These are phyloP conservation scores for Scolopax mira DNA, from an alignment of 2,113 vertebrate species.

Conservation along the genomic window DNA sequence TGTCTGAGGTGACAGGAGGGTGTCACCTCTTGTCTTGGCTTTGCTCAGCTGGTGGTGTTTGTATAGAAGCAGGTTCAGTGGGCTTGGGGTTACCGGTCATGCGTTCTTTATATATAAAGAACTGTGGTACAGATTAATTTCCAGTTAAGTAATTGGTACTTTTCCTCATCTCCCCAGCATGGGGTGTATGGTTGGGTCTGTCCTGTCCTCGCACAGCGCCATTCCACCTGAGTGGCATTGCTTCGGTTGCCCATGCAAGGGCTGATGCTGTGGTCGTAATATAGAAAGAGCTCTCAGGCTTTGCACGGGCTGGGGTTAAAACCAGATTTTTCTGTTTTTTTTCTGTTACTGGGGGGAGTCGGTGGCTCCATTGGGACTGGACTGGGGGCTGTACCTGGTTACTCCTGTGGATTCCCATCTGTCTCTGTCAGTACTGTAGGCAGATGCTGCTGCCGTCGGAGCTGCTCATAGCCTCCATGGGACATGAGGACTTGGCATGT, in stretches of 20 bases:
- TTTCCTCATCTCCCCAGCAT: background rate
- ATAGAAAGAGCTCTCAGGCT: background rate
- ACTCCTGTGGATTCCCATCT: rapidly evolving
- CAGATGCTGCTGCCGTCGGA: background rate
- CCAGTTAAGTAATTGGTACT: background rate
- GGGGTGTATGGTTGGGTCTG: background rate
- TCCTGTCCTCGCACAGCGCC: background rate
- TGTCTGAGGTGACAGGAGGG: rapidly evolving
- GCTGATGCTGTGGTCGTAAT: background rate
- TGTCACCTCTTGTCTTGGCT: background rate
- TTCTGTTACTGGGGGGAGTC: background rate
- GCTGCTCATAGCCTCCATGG: background rate
- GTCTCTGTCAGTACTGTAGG: rapidly evolving
- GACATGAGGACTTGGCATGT: background rate
- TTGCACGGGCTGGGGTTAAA: background rate
- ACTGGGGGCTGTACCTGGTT: rapidly evolving
- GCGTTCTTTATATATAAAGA: too few species aligned
- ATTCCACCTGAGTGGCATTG: background rate
- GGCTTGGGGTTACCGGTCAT: background rate
- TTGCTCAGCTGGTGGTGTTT: background rate
- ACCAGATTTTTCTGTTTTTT: background rate
- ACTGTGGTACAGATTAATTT: background rate
- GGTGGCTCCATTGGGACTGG: rapidly evolving
- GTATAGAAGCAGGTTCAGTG: background rate
- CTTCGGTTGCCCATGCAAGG: background rate